Evolutionary conservation across 23 tunicate species (phyloP).

Genomic region (Diplosoma virens): DNA sequence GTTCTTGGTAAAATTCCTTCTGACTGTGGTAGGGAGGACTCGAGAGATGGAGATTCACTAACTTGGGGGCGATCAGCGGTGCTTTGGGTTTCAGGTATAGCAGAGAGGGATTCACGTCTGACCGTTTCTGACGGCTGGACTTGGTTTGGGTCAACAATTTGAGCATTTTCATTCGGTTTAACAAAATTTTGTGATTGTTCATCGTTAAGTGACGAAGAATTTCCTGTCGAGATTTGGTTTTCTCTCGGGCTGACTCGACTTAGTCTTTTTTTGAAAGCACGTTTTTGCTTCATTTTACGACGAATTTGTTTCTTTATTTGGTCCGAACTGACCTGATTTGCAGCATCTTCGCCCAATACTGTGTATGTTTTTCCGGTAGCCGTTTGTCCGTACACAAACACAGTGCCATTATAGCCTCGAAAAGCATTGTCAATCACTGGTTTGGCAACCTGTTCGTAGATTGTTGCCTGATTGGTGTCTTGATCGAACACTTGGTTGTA

Average conservation of each 20-base stretch:
- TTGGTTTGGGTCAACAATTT: neutral
- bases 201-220: no score
- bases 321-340: neutral
- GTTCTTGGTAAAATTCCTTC: slow-evolving; percentile 61
- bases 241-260: neutral
- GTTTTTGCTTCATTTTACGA: neutral
- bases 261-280: neutral
- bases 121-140: neutral
- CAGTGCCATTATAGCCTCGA: slow-evolving; percentile 87
- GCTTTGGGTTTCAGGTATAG: neutral
- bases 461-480: slow-evolving; percentile 56
- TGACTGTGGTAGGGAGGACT: neutral
- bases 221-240: neutral
- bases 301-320: neutral
- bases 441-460: slow-evolving; percentile 58
- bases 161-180: neutral
- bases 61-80: neutral
- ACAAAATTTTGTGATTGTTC: no score
- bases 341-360: slow-evolving; percentile 53
- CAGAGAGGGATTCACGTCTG: neutral
- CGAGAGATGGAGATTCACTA: neutral
- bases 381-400: slow-evolving; percentile 97
- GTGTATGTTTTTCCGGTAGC: slow-evolving; percentile 95
- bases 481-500: slow-evolving; percentile 74
- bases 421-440: slow-evolving; percentile 77